phyloP scores from a whole-genome alignment of 1,140 invertebrate species.

The Lepidurus arcticus region DNA sequence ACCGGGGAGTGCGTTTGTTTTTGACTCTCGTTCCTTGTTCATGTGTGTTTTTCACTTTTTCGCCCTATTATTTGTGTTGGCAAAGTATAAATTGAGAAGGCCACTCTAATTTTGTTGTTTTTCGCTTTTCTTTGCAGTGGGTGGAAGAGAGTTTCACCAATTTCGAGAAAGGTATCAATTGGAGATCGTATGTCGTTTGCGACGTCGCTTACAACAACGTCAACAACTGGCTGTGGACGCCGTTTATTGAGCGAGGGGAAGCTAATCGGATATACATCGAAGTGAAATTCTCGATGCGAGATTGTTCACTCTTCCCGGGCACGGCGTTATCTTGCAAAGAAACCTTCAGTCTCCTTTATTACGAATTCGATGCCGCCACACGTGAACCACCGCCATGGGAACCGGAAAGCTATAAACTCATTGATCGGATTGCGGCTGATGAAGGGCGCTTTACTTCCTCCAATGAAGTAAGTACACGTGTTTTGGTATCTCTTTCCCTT shows the following conservation, averaged over 20 bases:
- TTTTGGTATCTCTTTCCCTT: neutral
- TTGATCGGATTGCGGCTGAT: conserved; percentile 84
- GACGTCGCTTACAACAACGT: conserved; percentile 93
- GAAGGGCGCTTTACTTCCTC: conserved; percentile 87
- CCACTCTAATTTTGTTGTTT: conserved; percentile 24
- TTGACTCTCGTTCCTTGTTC: neutral
- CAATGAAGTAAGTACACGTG: conserved; percentile 53
- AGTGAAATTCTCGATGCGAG: conserved; percentile 91
- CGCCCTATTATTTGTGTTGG: neutral
- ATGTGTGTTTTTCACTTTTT: neutral
- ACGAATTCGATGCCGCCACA: conserved; percentile 89
- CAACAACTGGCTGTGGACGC: conserved; percentile 98
- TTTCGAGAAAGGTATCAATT: conserved; percentile 91
- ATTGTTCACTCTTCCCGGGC: conserved; percentile 86
- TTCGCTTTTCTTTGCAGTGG: conserved; percentile 67
- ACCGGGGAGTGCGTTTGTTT: neutral
- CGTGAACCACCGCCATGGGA: conserved; percentile 89
- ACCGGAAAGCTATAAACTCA: conserved; percentile 84
- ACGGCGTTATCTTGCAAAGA: conserved; percentile 88
- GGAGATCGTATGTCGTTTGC: conserved; percentile 95
- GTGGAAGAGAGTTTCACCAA: conserved; percentile 94
- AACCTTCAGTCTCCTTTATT: conserved; percentile 91
- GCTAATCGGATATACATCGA: conserved; percentile 95
- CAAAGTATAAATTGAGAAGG: neutral
- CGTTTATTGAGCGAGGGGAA: conserved; percentile 84